Percentiles rank a stretch among this genome's conserved stretches.
These are phyloP conservation scores for Naja naja DNA, from an alignment of 2,113 vertebrate species.

Conservation along the genomic window DNA sequence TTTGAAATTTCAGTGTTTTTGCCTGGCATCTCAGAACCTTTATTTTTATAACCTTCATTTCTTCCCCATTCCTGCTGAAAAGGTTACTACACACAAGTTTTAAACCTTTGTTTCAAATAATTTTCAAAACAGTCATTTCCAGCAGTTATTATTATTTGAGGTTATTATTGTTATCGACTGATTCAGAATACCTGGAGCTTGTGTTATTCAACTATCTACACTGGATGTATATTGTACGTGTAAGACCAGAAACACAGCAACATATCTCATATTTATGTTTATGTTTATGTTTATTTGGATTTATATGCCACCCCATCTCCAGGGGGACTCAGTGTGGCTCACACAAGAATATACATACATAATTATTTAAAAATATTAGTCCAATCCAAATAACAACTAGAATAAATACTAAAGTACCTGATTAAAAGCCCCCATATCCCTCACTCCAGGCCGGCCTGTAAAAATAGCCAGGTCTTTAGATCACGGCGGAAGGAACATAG, in stretches of 20 bases:
- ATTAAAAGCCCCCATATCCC: no score
- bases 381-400: no score
- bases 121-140: background rate
- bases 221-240: background rate
- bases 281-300: no score
- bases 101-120: background rate
- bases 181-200: background rate
- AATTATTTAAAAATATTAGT: no score
- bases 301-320: no score
- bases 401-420: no score
- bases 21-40: background rate
- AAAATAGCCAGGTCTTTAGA: no score
- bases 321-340: no score
- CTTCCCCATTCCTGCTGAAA: background rate
- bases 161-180: background rate
- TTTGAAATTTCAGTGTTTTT: background rate
- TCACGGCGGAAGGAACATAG: no score
- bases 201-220: background rate
- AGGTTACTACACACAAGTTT: background rate
- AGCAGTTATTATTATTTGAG: background rate
- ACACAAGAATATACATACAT: no score
- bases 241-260: background rate
- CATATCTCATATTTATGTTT: background rate
- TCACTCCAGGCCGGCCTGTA: no score
- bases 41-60: background rate